Evolutionary conservation across 2,888 invertebrate genomes (phyloP).

Genomic region (Loripinus fragilis): DNA sequence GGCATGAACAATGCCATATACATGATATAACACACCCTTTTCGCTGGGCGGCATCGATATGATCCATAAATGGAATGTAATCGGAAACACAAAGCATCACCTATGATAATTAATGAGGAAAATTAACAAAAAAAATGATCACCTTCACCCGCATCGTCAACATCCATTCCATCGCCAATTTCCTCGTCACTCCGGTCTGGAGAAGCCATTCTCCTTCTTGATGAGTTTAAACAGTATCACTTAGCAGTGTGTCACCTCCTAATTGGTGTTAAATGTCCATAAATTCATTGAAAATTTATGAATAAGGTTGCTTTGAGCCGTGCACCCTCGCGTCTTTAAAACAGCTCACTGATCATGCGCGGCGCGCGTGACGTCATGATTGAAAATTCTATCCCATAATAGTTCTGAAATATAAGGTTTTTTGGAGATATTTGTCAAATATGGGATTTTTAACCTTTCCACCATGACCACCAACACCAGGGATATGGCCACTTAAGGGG

Average conservation of each 20-base stretch:
- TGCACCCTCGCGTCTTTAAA: constrained; percentile 24
- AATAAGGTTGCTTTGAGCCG: constrained; percentile 9
- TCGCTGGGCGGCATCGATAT: too few relatives aligned
- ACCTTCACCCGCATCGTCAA: constrained; percentile 72
- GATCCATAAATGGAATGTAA: too few relatives aligned
- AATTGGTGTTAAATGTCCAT: background rate
- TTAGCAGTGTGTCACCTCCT: background rate
- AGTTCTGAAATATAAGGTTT: too few relatives aligned
- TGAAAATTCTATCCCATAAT: constrained; percentile 78
- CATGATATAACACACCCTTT: too few relatives aligned
- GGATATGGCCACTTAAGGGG: too few relatives aligned
- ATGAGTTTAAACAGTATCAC: background rate
- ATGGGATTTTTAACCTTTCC: too few relatives aligned
- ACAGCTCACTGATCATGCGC: constrained; percentile 72
- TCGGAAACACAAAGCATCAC: constrained; percentile 11
- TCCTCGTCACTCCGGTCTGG: constrained; percentile 68
- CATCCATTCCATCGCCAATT: constrained; percentile 74
- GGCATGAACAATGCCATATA: too few relatives aligned
- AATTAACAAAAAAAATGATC: constrained; percentile 18
- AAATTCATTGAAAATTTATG: background rate
- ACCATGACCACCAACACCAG: too few relatives aligned
- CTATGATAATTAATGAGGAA: constrained; percentile 16
- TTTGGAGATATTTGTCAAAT: too few relatives aligned
- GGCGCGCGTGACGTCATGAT: constrained; percentile 77
- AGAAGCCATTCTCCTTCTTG: constrained; percentile 40